Base-by-base conservation (phyloP, 2,797 vertebrate species). In the Falco naumanni region DNA sequence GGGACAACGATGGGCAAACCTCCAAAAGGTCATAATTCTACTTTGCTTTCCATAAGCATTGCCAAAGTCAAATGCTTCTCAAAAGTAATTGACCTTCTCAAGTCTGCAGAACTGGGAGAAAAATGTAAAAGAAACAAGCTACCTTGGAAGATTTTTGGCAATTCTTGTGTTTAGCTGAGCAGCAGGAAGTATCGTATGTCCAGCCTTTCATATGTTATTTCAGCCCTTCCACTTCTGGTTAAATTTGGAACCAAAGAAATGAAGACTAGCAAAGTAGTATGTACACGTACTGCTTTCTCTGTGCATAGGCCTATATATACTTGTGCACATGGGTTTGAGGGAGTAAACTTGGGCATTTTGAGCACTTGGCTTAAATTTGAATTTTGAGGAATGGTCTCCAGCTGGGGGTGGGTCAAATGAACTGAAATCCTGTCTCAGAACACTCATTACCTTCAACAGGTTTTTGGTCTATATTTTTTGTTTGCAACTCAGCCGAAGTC, bases 101-200 rank as follows among this genome's bases (percentile, higher is more conserved):
- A 95, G 89, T 91, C 93, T 90, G 83, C 93, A 97, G 91, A 94
- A 90, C 91, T 53, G 84, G 66, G 85, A 97, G 92, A 94, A 94
- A 97, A 96, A 94, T 86, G 94, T 94, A 95, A 95, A 93, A 95
- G 95, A 94, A 97, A 96, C 94, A 95, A 94, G 87, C 95, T 96
- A 96, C 95, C 91, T 97, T 96, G 96, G 94, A 97, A 95, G 91
- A 88, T 93, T 97, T 91, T 90, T 97, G 95, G 93, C 97, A 97
- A 94, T 90, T 91, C 89, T 54, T 80, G 24, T 94, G 90, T 97
- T 97, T 96, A 97, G 91, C 92, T 89, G 95, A 97, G 93, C 93
- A 92, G 95, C 95, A 95, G 96, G 95, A 97, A 97, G 95, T 97
- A 97, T 96, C 87, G 0, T 91, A 91, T 96, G 48, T 95, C 85